Evolutionary conservation across 2,797 vertebrate species (phyloP).

Genomic region (Macropodus opercularis): DNA sequence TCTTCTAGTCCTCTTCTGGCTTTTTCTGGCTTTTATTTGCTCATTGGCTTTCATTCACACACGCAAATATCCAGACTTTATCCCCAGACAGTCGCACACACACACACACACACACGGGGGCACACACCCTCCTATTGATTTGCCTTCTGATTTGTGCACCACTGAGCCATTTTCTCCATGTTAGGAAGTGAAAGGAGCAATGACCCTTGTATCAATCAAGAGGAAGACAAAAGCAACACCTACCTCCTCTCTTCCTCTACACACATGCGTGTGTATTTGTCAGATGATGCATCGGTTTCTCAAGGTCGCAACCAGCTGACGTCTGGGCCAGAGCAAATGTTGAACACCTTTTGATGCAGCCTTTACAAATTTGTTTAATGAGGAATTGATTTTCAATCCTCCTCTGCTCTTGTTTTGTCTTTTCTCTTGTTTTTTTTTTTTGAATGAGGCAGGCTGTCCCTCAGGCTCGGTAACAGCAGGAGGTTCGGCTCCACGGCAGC

Average conservation of each 20-base stretch:
- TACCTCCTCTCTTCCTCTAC: conserved; percentile 49
- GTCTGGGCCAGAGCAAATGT: conserved; percentile 75
- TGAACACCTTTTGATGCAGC: conserved; percentile 80
- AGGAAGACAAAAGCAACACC: conserved; percentile 65
- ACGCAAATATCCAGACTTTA: conserved; percentile 23
- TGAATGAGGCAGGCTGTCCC: conserved; percentile 66
- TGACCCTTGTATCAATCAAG: conserved; percentile 72
- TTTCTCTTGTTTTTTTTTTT: conserved; percentile 5
- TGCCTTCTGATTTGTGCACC: conserved; percentile 45
- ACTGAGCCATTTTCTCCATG: conserved; percentile 38
- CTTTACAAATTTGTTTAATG: conserved; percentile 83
- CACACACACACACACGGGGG: conserved; percentile 1
- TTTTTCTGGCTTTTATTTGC: conserved; percentile 21
- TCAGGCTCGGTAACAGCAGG: conserved; percentile 69
- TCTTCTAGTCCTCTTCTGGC: conserved; percentile 25
- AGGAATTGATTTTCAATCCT: conserved; percentile 79
- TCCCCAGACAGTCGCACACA: neutral
- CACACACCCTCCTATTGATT: conserved; percentile 53
- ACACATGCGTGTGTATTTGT: conserved; percentile 58
- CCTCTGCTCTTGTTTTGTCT: conserved; percentile 1
- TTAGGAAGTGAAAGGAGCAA: conserved; percentile 55
- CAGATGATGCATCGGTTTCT: conserved; percentile 45
- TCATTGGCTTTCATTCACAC: conserved; percentile 32
- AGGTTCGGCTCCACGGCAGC: conserved; percentile 68
- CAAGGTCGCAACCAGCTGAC: conserved; percentile 77